Evolutionary conservation across 2,113 vertebrate genomes (phyloP).

Genomic region (Brachirus orientalis): DNA sequence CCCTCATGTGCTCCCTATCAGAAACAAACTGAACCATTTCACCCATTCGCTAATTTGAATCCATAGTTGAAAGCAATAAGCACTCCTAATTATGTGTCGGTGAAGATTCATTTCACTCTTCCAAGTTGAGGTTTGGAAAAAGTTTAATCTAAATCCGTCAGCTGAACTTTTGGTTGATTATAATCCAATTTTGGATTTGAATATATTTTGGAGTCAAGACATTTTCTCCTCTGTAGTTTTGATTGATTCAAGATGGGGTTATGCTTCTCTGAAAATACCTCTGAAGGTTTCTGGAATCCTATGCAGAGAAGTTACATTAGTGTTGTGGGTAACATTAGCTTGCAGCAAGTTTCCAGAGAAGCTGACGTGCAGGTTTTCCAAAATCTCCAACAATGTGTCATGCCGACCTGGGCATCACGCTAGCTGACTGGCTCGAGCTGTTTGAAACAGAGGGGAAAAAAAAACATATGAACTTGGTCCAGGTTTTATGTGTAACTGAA

Average conservation of each 20-base stretch:
- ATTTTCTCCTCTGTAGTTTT: neutral
- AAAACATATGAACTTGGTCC: too few species aligned
- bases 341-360: neutral
- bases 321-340: too few species aligned
- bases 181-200: neutral
- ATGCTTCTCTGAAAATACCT: neutral
- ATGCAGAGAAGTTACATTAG: too few species aligned
- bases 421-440: neutral
- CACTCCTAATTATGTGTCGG: neutral
- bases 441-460: too few species aligned
- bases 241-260: conserved; percentile 8
- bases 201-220: neutral
- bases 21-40: neutral
- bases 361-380: neutral
- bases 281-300: neutral
- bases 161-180: neutral
- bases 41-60: too few species aligned
- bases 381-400: neutral
- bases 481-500: too few species aligned
- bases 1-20: neutral
- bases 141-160: neutral
- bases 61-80: neutral
- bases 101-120: neutral
- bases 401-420: neutral
- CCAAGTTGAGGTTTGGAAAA: neutral